These are phyloP conservation scores for Amblyopsis rosae DNA, from an alignment of 2,113 vertebrate genomes.

Conservation along the genomic window DNA sequence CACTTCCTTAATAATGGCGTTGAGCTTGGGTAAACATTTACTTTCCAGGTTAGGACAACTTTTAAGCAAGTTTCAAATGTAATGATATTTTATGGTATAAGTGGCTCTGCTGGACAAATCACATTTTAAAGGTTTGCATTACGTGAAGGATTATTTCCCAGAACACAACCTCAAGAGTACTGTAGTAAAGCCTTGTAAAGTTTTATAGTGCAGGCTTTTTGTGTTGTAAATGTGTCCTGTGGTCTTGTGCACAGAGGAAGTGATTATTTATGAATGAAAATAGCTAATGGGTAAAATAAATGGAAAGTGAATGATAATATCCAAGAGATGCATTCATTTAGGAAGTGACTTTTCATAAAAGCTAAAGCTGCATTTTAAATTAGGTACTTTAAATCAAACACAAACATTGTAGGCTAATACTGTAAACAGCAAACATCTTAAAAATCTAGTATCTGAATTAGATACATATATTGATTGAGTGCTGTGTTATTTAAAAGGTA, in stretches of 20 bases:
- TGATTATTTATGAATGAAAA: constrained; percentile 60
- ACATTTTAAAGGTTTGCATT: no score
- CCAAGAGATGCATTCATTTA: background rate
- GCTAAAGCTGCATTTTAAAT: no score
- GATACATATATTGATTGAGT: background rate
- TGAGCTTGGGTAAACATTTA: constrained; percentile 47
- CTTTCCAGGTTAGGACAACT: constrained; percentile 38
- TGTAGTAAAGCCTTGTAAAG: no score
- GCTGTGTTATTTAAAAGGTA: constrained; percentile 16
- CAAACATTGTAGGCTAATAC: no score
- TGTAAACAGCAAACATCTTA: no score
- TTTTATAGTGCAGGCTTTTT: no score
- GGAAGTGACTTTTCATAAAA: no score
- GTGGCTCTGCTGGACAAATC: no score
- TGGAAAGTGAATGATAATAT: background rate
- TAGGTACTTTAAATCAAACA: no score
- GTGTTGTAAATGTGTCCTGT: constrained; percentile 44
- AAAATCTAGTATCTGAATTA: no score
- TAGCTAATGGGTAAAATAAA: background rate
- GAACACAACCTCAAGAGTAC: no score
- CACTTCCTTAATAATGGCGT: constrained; percentile 60
- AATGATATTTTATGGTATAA: background rate
- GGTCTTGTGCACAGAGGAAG: constrained; percentile 54
- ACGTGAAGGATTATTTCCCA: no score
- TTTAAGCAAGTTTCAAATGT: constrained; percentile 1